phyloP scores from a whole-genome alignment of 2,797 vertebrate genomes.

The Labroides dimidiatus region DNA sequence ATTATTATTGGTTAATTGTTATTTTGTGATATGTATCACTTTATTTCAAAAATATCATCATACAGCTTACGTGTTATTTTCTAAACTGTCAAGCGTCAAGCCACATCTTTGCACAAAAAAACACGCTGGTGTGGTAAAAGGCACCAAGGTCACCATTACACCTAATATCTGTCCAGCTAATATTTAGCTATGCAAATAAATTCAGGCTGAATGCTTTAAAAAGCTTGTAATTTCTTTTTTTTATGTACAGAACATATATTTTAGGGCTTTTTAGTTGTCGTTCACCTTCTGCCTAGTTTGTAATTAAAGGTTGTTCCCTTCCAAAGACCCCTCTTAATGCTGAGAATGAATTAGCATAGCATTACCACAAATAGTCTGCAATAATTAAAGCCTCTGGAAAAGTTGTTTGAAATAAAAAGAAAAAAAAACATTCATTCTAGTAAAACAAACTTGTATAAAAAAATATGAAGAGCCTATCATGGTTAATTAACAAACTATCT shows the following conservation, averaged over 20 bases:
- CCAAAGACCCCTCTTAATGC: neutral
- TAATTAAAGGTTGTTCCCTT: neutral
- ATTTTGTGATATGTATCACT: no score
- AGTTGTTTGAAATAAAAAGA: neutral
- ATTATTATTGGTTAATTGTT: no score
- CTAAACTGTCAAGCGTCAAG: neutral
- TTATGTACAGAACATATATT: neutral
- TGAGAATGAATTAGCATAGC: neutral
- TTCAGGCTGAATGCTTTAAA: conserved; percentile 17
- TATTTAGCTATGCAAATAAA: conserved; percentile 12
- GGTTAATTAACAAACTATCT: no score
- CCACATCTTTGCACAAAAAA: conserved; percentile 21
- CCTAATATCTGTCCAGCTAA: neutral
- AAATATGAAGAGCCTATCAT: no score
- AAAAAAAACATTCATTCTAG: no score
- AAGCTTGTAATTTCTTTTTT: neutral
- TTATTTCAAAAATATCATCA: no score
- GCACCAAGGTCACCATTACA: conserved; percentile 12
- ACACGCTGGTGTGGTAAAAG: neutral
- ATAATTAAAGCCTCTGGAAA: neutral
- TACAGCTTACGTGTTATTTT: no score
- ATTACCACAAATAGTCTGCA: conserved; percentile 1
- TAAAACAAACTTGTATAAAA: no score
- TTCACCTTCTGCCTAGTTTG: neutral
- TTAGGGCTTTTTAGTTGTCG: conserved; percentile 10